Base-by-base conservation (phyloP, 2,888 invertebrate species). In the Aleiodes leptofemur region DNA sequence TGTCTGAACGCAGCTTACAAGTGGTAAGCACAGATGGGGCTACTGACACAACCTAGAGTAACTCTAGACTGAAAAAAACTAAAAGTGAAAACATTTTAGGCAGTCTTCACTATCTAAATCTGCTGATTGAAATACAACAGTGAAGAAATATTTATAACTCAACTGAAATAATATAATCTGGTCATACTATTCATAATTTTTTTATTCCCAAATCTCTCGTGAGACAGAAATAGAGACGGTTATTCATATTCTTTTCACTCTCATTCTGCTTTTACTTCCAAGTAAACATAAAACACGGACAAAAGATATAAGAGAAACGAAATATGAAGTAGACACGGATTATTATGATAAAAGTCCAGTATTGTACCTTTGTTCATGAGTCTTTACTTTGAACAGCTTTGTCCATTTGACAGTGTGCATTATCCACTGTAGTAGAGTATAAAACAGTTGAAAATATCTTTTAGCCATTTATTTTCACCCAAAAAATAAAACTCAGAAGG, bases 301-400 rank as follows among this genome's bases (percentile, higher is more conserved):
- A 31, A 57, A 59, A 34, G 38, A 38, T 34, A 34, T 43, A 3
- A 5, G n/a, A 59, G 13, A 59, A 34, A 43, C 59, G 43, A 43
- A 43, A 59, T 72, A 69, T 71, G 64, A 77, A 61, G 75, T 56
- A 71, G 78, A 77, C 78, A 82, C 79, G 79, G 81, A 84, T 85
- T 85, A 85, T 85, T 84, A 85, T 85, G 84, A 85, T 85, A 84
- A 85, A 84, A 85, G 82, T 84, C 80, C 79, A 80, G 70, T 75
- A 73, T 78, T 81, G 79, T 84, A 82, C 79, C 84, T 79, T 81
- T 76, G 69, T 78, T 77, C 78, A 73, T 72, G 51, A 75, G 76
- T 72, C 59, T 59, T 51, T 76, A 56, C 72, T 72, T 71, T 55
- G 13, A 61, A 77, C 69, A 78, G 78, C 81, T 82, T 82, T 83